Evolutionary conservation across 2,797 vertebrate genomes (phyloP).

Genomic region (Paedocypris micromegethes): DNA sequence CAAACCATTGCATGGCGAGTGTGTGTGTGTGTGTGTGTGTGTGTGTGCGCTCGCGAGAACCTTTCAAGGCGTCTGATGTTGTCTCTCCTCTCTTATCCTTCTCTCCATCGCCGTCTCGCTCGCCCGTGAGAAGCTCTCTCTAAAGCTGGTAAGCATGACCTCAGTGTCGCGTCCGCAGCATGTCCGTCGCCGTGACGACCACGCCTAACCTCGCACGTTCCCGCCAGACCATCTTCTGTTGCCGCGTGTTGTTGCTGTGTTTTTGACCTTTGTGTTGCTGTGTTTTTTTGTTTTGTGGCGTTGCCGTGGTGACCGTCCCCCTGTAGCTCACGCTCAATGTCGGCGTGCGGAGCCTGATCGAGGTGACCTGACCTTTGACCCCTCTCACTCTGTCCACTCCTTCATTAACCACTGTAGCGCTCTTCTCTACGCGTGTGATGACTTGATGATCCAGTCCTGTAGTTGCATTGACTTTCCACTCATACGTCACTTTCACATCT

Average conservation of each 20-base stretch:
- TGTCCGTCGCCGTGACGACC: slow-evolving; percentile 63
- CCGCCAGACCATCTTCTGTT: too few relatives aligned
- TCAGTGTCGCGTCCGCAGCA: slow-evolving; percentile 59
- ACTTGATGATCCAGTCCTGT: too few relatives aligned
- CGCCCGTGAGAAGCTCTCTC: slow-evolving; percentile 74
- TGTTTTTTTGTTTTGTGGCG: slow-evolving; percentile 41
- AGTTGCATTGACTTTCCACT: too few relatives aligned
- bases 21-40: slow-evolving; percentile 21
- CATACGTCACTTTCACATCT: too few relatives aligned
- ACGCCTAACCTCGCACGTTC: slow-evolving; percentile 12
- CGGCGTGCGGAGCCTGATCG: slow-evolving; percentile 80
- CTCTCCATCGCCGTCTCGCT: slow-evolving; percentile 57
- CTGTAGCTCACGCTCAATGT: slow-evolving; percentile 81
- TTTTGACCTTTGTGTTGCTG: slow-evolving; percentile 51
- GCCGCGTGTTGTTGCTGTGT: slow-evolving; percentile 43
- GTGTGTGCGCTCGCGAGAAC: not conserved
- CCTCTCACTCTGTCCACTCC: slow-evolving; percentile 13
- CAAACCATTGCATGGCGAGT: not conserved
- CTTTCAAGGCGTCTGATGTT: slow-evolving; percentile 48
- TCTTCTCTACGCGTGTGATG: too few relatives aligned
- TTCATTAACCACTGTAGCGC: too few relatives aligned
- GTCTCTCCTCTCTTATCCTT: slow-evolving; percentile 65
- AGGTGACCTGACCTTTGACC: slow-evolving; percentile 70
- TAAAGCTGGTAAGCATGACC: slow-evolving; percentile 83
- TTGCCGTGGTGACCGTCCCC: slow-evolving; percentile 58